Percentiles rank a stretch among this genome's conserved stretches.
These are phyloP conservation scores for Aramus guarauna DNA, from an alignment of 2,113 vertebrate species.

Conservation along the genomic window DNA sequence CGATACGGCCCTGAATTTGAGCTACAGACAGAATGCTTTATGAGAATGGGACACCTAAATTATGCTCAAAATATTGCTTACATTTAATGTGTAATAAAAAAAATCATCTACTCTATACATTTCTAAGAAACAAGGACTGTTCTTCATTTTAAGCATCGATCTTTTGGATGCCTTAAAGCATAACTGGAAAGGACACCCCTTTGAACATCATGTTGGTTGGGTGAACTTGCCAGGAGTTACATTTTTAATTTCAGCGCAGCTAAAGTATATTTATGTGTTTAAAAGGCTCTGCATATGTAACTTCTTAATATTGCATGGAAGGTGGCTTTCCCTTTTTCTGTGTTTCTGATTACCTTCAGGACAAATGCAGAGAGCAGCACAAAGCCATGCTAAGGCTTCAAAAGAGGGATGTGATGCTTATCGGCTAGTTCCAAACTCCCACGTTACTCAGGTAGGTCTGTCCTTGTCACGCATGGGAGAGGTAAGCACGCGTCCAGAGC, in stretches of 20 bases:
- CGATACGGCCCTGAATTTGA: not conserved
- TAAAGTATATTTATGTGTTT: not conserved
- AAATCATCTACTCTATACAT: not conserved
- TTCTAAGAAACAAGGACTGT: not conserved
- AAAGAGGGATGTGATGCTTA: not conserved
- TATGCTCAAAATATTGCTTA: not conserved
- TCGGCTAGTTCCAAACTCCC: not conserved
- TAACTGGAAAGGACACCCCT: not conserved
- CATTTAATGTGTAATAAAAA: not conserved
- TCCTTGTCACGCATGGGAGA: not conserved
- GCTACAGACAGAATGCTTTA: conserved; percentile 16
- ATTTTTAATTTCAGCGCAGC: conserved; percentile 24
- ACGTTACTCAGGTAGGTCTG: not conserved
- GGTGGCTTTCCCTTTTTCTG: not conserved
- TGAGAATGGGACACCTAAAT: not conserved
- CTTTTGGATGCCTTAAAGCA: not conserved
- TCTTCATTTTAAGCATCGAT: not conserved
- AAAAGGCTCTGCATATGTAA: not conserved
- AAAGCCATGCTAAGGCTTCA: not conserved
- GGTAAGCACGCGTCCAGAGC: not conserved
- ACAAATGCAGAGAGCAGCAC: not conserved
- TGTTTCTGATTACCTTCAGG: not conserved
- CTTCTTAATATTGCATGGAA: not conserved
- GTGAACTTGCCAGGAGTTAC: not conserved
- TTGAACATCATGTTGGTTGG: not conserved